Evolutionary conservation across 2,113 vertebrate genomes (phyloP).

Genomic region (Rallus limicola): DNA sequence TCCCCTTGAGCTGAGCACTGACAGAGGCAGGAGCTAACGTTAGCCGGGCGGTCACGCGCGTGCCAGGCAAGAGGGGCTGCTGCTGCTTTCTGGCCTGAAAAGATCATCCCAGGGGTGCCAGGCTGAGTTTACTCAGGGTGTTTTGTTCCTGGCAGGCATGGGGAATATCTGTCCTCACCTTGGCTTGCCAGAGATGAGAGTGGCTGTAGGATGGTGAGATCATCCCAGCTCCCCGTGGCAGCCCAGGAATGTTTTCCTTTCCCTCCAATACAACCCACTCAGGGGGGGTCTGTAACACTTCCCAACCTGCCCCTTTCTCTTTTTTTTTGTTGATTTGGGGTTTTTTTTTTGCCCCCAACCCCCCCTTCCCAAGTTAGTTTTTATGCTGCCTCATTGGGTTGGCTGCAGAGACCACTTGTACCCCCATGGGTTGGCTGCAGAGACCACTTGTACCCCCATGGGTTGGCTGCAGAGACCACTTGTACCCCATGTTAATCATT

Average conservation of each 20-base stretch:
- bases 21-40: neutral
- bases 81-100: neutral
- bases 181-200: neutral
- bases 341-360: too few species aligned
- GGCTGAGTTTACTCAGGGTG: neutral
- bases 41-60: fast-evolving
- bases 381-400: neutral
- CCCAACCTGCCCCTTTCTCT: neutral
- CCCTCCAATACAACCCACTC: neutral
- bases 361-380: neutral
- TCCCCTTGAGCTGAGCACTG: neutral
- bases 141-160: neutral
- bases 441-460: neutral
- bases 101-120: neutral
- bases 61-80: neutral
- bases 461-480: neutral
- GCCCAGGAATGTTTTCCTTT: neutral
- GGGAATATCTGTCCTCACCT: neutral
- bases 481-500: fast-evolving
- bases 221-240: neutral
- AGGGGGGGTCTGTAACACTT: neutral
- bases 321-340: too few species aligned
- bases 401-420: neutral
- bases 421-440: too few species aligned
- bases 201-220: neutral